Evolutionary conservation across 2,888 invertebrate species (phyloP), one percentile per base, ranked within the genome.

Genomic region (Glyphotaelius pellucidus): DNA sequence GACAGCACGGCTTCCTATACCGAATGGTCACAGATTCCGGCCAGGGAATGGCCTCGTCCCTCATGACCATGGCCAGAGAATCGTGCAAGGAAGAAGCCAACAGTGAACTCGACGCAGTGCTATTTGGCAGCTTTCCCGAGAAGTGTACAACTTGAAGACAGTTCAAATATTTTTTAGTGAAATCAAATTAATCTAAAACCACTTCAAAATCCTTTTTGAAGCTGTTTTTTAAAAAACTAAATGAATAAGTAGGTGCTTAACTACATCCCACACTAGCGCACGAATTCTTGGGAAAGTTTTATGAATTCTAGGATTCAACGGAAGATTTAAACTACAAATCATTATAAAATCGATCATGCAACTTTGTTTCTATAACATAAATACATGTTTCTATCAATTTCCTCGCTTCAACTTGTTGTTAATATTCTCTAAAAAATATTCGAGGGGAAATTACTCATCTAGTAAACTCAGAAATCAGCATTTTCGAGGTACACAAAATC

Each of bases 11-110:
- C 3, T 94, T 95, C 9, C 95, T 97, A 35, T 94, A 95, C 1
- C 95, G 95, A 94, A 97, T 97, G 97, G 96, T 97, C 0, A 95
- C 95, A 67, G 96, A 97, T 92, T 96, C 96, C 0, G 97, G 96
- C 5, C 94, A 94, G 15, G 94, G 93, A 2, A 95, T 95, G 94
- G 91, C 89, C 52, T 31, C 87, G n/a, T 89, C 88, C 25, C 79
- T 89, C 79, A 79, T 89, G 88, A 31, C 31, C 25, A 79, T 89
- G 87, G 87, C 87, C 31, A 52, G 87, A 67, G 87, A 87, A 7
- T 87, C 87, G 67, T 89, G 88, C 38, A 67, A 79, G 14, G 52
- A 87, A 52, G 87, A 87, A 30, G 52, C 38, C 25, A 19, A 32
- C 19, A 30, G 86, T 14, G 86, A 79, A 67, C 67, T 67, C 25